phyloP scores from a whole-genome alignment of 2,888 invertebrate genomes.

The Junonia oenone region DNA sequence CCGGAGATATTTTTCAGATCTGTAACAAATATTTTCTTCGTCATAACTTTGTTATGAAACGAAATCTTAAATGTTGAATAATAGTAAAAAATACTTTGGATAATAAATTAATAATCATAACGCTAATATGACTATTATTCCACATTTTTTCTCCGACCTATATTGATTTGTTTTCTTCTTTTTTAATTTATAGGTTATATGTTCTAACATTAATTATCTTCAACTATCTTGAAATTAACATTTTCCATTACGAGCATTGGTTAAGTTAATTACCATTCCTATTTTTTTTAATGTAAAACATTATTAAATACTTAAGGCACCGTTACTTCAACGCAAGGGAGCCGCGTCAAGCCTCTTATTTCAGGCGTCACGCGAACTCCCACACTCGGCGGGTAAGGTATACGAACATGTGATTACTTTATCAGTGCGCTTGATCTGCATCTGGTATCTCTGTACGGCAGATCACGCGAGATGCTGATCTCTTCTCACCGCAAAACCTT shows the following conservation, averaged over 20 bases:
- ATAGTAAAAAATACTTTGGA: no score
- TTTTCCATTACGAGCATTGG: neutral
- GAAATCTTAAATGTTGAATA: no score
- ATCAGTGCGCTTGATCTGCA: constrained; percentile 66
- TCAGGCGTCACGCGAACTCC: constrained; percentile 34
- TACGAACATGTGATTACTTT: constrained; percentile 59
- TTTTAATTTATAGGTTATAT: no score
- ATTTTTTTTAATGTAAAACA: neutral
- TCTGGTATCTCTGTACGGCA: constrained; percentile 58
- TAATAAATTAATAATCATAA: no score
- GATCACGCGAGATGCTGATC: constrained; percentile 33
- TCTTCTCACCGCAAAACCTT: constrained; percentile 18
- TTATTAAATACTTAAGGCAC: neutral
- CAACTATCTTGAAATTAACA: no score
- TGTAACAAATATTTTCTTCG: neutral
- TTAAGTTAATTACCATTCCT: neutral
- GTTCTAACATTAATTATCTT: no score
- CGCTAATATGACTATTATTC: no score
- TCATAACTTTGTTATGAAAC: no score
- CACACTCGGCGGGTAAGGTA: constrained; percentile 60
- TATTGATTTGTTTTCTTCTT: no score
- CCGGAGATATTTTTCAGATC: constrained; percentile 16
- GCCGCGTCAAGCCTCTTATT: constrained; percentile 23
- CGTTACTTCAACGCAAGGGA: constrained; percentile 12
- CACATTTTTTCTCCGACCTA: no score